phyloP scores from a whole-genome alignment of 1,140 invertebrate species.

The Pentalonia nigronervosa region DNA sequence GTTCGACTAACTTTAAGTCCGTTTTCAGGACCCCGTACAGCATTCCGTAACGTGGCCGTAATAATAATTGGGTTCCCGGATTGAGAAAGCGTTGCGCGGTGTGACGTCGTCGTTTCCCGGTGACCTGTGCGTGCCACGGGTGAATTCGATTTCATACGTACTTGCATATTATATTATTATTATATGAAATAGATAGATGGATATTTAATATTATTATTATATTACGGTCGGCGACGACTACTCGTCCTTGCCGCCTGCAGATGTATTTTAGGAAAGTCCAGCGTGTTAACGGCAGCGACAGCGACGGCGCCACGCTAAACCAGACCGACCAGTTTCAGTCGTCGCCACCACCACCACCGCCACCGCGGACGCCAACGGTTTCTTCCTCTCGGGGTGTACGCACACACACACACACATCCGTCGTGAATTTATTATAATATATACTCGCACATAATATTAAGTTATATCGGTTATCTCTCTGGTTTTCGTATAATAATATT shows the following conservation, averaged over 20 bases:
- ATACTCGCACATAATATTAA: background rate
- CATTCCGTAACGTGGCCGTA: background rate
- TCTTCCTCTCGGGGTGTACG: slow-evolving; percentile 13
- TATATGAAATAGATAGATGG: background rate
- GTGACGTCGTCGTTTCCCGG: slow-evolving; percentile 11
- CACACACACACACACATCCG: background rate
- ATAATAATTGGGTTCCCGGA: slow-evolving; percentile 21
- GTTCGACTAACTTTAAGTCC: background rate
- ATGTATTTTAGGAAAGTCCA: slow-evolving; percentile 54
- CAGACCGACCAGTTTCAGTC: slow-evolving; percentile 49
- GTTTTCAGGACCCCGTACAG: background rate
- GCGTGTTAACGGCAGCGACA: slow-evolving; percentile 16
- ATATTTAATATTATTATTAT: slow-evolving; percentile 11
- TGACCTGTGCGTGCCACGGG: background rate
- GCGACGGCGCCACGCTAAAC: slow-evolving; percentile 47
- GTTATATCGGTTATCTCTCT: background rate
- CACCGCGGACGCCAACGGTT: too few species aligned
- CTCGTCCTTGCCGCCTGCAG: slow-evolving; percentile 54
- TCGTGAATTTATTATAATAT: slow-evolving; percentile 5
- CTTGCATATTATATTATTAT: background rate
- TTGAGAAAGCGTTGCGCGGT: slow-evolving; percentile 19
- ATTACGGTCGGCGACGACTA: slow-evolving; percentile 15
- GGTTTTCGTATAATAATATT: slow-evolving; percentile 12
- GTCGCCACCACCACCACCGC: background rate
- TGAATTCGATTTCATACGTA: background rate